Base-by-base conservation (phyloP, 2,888 invertebrate species). In the Acanthosoma haemorrhoidale region DNA sequence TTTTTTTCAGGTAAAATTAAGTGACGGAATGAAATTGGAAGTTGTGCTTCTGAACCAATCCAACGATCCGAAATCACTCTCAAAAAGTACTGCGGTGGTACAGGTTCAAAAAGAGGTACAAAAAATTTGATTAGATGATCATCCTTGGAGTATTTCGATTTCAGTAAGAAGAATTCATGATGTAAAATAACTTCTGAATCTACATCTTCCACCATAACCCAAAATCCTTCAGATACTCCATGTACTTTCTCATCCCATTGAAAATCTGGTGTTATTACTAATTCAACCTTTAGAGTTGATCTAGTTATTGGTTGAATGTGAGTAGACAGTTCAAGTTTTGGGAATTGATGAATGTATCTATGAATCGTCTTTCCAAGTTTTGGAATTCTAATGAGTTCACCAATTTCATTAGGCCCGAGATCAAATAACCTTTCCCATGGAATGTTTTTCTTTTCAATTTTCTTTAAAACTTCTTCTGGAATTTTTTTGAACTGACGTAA, bases 221-320 rank as follows among this genome's bases (percentile, higher is more conserved):
- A 92, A 80, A 93, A 93, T 0, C 90, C 92, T 80, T 92, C 92
- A 57, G 88, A 83, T 69, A 84, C 84, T 31, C 88, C 89, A 76
- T 87, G 87, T 25, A 92, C 84, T 82, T 96, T 97, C 73, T 97
- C 97, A 76, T 99, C 98, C 99, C 99, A 99, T 78, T 97, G 94
- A 81, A 99, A 99, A 81, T 99, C 98, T 0, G 99, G 98, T 0
- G 96, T 96, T 71, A 99, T 94, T 0, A 97, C 97, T 15, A 99
- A 82, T 80, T 99, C 98, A 0, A 99, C 96, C 68, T 95, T 84
- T 18, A 99, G 82, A 0, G 97, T 98, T 1, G 92, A 90, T 68
- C 86, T 79, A 0, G 99, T 99, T 74, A 99, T 95, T 0, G 99
- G 99, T 79, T 98, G 97, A 75, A 99, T 96, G 79, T 98, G 96